Evolutionary conservation across 2,113 vertebrate genomes (phyloP).

Genomic region (Procapra przewalskii): DNA sequence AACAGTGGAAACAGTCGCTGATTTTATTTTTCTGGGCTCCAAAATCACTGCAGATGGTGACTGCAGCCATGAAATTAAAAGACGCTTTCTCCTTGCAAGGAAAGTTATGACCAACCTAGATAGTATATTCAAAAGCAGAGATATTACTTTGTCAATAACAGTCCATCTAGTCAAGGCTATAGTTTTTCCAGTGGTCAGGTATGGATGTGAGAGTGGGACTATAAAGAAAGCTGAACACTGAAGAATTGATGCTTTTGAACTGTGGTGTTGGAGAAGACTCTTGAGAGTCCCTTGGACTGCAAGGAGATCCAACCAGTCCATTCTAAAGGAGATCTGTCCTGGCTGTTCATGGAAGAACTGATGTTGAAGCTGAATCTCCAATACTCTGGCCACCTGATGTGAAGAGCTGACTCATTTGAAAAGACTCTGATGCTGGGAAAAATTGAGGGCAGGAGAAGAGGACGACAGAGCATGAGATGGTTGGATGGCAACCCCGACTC

Average conservation of each 20-base stretch:
- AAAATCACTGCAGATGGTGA: background rate
- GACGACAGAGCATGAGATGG: fast-evolving
- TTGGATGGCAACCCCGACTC: fast-evolving
- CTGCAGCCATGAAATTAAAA: background rate
- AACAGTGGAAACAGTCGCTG: background rate
- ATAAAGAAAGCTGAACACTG: fast-evolving
- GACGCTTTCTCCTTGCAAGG: background rate
- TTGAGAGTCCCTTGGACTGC: background rate
- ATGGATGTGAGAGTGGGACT: background rate
- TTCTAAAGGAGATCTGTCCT: background rate
- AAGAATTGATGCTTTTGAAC: background rate
- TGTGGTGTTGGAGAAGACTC: background rate
- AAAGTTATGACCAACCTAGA: background rate
- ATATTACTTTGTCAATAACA: background rate
- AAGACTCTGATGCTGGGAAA: background rate
- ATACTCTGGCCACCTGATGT: background rate
- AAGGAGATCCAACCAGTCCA: background rate
- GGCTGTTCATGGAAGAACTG: background rate
- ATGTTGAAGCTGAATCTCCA: background rate
- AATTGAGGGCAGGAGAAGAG: background rate
- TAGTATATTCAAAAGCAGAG: background rate
- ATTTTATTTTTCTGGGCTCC: background rate
- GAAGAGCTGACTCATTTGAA: background rate
- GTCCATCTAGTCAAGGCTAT: background rate
- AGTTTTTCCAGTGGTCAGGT: background rate